phyloP scores from a whole-genome alignment of 35 echinoderm and acorn worm species.

The Heliocidaris tuberculata region DNA sequence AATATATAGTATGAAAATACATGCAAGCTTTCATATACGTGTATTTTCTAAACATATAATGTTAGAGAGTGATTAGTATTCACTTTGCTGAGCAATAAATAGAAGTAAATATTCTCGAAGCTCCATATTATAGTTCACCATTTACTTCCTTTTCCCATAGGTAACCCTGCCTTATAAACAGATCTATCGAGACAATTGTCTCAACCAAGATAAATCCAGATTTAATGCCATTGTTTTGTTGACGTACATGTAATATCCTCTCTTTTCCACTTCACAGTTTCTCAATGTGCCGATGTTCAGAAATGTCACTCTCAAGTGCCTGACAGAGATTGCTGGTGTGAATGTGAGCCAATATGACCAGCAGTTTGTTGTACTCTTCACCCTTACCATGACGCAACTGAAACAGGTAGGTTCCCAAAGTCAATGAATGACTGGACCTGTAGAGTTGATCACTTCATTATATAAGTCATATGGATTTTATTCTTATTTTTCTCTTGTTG shows the following conservation, averaged over 20 bases:
- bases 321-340: conserved; percentile 96
- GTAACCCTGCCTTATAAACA: too few species aligned
- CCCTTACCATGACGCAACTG: conserved; percentile 90
- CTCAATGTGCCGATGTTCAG: conserved; percentile 99
- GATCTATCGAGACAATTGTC: too few species aligned
- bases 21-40: too few species aligned
- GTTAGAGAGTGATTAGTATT: too few species aligned
- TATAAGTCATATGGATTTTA: background rate
- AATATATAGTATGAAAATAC: too few species aligned
- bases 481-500: background rate
- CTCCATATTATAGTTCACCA: too few species aligned
- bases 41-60: too few species aligned
- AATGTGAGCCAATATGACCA: conserved; percentile 98
- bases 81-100: too few species aligned
- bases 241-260: background rate
- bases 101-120: too few species aligned
- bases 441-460: background rate
- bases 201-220: too few species aligned
- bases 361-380: conserved; percentile 98
- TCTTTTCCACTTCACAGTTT: conserved; percentile 58
- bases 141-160: too few species aligned
- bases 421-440: too few species aligned
- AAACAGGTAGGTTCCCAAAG: conserved; percentile 77
- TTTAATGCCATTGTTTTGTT: background rate
- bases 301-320: conserved; percentile 94